A percentile compares a stretch with the other conserved stretches of the same genome.
Conservation (phyloP, 2,113 vertebrate genomes). For the Hoplias malabaricus region DNA sequence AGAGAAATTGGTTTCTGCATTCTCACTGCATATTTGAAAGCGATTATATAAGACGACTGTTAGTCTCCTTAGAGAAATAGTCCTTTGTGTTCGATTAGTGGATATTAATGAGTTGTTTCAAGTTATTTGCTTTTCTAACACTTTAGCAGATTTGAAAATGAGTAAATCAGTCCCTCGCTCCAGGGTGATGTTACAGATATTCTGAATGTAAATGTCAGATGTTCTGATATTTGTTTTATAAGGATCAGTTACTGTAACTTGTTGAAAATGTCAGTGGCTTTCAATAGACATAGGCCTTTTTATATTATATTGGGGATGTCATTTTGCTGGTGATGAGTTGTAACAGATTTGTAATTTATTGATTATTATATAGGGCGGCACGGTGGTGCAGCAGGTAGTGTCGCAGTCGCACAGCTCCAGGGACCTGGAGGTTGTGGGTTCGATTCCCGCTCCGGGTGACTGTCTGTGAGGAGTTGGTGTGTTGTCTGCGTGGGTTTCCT, state of each 20-base stretch:
- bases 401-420: no score
- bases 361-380: no score
- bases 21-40: neutral
- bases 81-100: neutral
- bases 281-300: neutral
- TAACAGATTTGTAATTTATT: no score
- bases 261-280: neutral
- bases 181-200: neutral
- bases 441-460: no score
- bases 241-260: neutral
- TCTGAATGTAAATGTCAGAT: neutral
- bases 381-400: no score
- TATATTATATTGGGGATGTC: neutral
- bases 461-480: no score
- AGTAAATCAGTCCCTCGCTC: neutral
- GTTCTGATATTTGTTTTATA: neutral
- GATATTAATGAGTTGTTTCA: neutral
- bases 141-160: neutral
- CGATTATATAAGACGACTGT: slow-evolving; percentile 2
- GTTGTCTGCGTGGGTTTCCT: no score
- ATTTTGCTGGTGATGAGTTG: no score
- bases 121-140: neutral
- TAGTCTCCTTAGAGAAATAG: neutral
- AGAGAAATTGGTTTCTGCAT: neutral
- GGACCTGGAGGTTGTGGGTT: no score